Evolutionary conservation across 2,797 vertebrate genomes (phyloP), one percentile per base, ranked within the genome.

Genomic region (Chiloscyllium punctatum): DNA sequence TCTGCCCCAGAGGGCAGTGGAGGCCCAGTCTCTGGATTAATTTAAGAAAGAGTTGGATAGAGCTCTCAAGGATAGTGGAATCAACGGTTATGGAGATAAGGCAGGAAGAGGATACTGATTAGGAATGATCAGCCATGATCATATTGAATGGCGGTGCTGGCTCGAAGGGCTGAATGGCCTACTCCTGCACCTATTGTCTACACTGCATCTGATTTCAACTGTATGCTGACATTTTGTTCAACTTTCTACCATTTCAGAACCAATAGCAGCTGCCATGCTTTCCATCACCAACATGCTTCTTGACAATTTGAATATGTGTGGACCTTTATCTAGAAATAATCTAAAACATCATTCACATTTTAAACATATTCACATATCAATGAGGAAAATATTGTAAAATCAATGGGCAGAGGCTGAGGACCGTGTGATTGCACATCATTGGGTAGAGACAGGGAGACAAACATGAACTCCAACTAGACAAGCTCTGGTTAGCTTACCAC

Each of bases 401-500:
- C 69, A 71, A 42, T 51, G 23, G 23, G 88, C 8, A 5, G 21
- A 25, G 21, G 37, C 27, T 18, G 48, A 11, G 42, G 51, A 94
- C 16, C 71, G 18, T 48, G 69, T 11, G 33, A 74, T 51, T 2
- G 51, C 27, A 11, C 9, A 5, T 72, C 11, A 72, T 90, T 90
- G 4, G 57, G 53, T 16, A n/a, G 37, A 94, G 66, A 71, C 42
- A 48, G 21, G 2, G 37, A 51, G 15, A 48, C 42, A 94, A 72
- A 86, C 30, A 5, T 53, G 30, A 68, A 84, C 57, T 95, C 37
- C 74, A 33, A 18, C 48, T 13, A 33, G 42, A 95, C 1, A 57
- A 69, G 71, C 27, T 53, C 48, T 53, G 48, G 23, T 77, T 48
- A 77, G 71, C 94, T 96, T 97, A 99, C 99, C 99, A 96, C 99